Percentiles rank a stretch among this genome's conserved stretches.
phyloP scores from a whole-genome alignment of 2,797 vertebrate genomes.

The Eupleurogrammus muticus region DNA sequence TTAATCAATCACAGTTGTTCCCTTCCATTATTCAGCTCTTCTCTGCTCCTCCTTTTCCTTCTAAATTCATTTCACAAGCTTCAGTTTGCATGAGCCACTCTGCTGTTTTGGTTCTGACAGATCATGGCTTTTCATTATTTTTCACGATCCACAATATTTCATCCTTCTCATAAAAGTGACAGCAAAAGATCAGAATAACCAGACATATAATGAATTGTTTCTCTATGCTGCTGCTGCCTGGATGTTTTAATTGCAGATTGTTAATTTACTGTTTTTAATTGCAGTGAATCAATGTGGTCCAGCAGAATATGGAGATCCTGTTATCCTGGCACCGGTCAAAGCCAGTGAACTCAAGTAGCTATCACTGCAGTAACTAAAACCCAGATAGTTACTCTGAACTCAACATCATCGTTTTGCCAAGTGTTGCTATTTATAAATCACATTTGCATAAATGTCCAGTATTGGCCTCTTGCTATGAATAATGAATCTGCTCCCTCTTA shows the following conservation, averaged over 20 bases:
- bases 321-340: constrained; percentile 43
- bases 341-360: constrained; percentile 29
- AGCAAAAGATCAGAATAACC: constrained; percentile 53
- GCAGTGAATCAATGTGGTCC: constrained; percentile 54
- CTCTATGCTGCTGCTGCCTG: constrained; percentile 25
- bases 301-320: constrained; percentile 25
- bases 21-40: constrained; percentile 71
- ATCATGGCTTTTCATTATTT: constrained; percentile 57
- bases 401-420: constrained; percentile 54
- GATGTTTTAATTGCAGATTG: constrained; percentile 35
- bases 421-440: constrained; percentile 69
- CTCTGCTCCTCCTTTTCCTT: constrained; percentile 48
- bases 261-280: no score
- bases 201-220: constrained; percentile 54
- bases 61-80: constrained; percentile 54
- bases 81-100: constrained; percentile 37
- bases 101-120: constrained; percentile 40
- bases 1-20: constrained; percentile 72
- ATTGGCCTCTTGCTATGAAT: constrained; percentile 58
- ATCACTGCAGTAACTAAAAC: constrained; percentile 31
- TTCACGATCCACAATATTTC: constrained; percentile 60
- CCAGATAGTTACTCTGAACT: constrained; percentile 58
- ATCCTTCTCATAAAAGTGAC: constrained; percentile 53
- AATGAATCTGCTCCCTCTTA: constrained; percentile 49
- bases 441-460: constrained; percentile 73